Percentiles rank a stretch among this genome's conserved stretches.
These are phyloP conservation scores for Neocrepidodera transversa DNA, from an alignment of 2,888 invertebrate species.

Conservation along the genomic window DNA sequence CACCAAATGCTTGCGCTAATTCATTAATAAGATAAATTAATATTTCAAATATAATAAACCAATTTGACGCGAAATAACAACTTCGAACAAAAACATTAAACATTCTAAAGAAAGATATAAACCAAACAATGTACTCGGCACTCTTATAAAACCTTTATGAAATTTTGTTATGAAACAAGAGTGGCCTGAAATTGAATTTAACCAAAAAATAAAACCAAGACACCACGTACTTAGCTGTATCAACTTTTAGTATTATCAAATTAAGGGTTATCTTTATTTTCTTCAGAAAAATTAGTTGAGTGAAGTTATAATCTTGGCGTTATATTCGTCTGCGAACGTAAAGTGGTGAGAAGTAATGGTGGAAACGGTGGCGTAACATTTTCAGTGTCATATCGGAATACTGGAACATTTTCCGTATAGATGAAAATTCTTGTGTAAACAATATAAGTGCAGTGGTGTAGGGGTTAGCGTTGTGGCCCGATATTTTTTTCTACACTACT, in stretches of 20 bases:
- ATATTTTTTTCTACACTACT: no score
- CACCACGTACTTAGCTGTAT: conserved; percentile 10
- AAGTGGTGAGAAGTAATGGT: conserved; percentile 34
- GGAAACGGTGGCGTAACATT: conserved; percentile 1
- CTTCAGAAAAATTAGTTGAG: conserved; percentile 40
- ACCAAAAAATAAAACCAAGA: conserved; percentile 20
- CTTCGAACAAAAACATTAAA: no score
- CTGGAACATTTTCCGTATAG: no score
- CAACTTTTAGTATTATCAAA: conserved; percentile 28
- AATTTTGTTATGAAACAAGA: conserved; percentile 18
- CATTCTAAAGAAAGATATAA: conserved; percentile 7
- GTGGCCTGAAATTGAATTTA: conserved; percentile 24
- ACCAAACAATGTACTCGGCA: conserved; percentile 10
- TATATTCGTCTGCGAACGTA: conserved; percentile 42
- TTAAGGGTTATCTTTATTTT: conserved; percentile 32
- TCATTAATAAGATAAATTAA: no score
- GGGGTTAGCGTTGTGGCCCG: no score
- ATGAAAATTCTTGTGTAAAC: no score
- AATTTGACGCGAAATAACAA: no score
- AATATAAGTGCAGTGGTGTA: no score
- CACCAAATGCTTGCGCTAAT: no score
- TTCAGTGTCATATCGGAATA: no score
- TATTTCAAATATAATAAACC: no score
- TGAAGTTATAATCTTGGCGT: conserved; percentile 44
- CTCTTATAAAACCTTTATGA: conserved; percentile 13